These are phyloP conservation scores for Enteromius viviparus DNA, from an alignment of 2,797 vertebrate genomes.

Conservation along the genomic window DNA sequence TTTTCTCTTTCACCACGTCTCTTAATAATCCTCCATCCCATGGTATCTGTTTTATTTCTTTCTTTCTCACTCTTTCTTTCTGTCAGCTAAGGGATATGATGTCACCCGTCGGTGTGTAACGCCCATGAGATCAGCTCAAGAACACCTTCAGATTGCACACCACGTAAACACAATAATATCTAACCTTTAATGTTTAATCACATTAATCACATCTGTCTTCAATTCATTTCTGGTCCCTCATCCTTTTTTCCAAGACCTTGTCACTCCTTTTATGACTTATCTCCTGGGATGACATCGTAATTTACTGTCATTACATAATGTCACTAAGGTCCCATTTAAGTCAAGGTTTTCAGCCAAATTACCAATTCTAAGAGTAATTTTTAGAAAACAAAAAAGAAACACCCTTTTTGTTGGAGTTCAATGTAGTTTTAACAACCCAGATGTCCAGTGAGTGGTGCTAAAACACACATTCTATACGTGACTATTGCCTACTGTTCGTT, in stretches of 20 bases:
- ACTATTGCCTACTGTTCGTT: neutral
- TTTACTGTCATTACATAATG: neutral
- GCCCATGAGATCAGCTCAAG: conserved; percentile 48
- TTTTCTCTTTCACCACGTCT: conserved; percentile 1
- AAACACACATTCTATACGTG: neutral
- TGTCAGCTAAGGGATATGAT: conserved; percentile 8
- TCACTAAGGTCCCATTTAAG: neutral
- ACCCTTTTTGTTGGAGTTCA: neutral
- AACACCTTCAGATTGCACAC: conserved; percentile 16
- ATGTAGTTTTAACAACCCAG: neutral
- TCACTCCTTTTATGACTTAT: conserved; percentile 7
- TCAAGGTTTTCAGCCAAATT: neutral
- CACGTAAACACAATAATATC: conserved; percentile 6
- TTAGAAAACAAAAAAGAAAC: neutral
- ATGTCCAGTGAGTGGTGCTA: neutral
- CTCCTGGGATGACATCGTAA: neutral
- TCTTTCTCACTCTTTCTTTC: conserved; percentile 18
- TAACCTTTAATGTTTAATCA: conserved; percentile 10
- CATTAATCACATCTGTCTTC: neutral
- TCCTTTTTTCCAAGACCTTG: neutral
- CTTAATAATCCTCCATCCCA: neutral
- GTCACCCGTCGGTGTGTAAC: conserved; percentile 30
- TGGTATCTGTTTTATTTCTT: neutral
- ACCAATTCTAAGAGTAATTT: neutral
- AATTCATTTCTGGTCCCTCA: neutral